Base-by-base conservation (phyloP, 1,140 invertebrate genomes). In the Mycetomoellerius zeteki region DNA sequence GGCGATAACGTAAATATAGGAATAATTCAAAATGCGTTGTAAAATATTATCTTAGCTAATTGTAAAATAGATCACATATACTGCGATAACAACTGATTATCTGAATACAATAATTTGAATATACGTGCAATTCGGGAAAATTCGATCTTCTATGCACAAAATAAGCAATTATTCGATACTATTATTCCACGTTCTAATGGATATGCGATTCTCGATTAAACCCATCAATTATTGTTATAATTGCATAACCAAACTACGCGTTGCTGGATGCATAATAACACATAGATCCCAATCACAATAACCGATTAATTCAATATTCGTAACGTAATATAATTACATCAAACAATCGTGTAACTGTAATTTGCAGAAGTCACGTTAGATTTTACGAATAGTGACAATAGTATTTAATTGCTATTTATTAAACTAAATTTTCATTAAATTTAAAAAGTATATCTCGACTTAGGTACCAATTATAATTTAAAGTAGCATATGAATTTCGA, bases 351-450 rank as follows among this genome's bases (percentile, higher is more conserved):
- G 33, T 75, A 47, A 62, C 27, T 33, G 37, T 73, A 84, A 84
- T 73, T 62, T 58, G 24, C 21, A 5, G 0, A 14, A n/a, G 10
- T 72, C 12, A 24, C 21, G 24, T 62, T 73, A 84, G 37, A 62
- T 47, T 21, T 82, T 2, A 7, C 43, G 6, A 37, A 33, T n/a
- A 27, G 16, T 6, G 21, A 52, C 12, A 60, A 16, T 21, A 30
- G 5, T 16, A 54, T 85, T 69, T 50, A 54, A 58, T 77, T 27
- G 12, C 7, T 30, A 8, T 10, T 56, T 14, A 52, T 60, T 69
- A 60, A 37, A 37, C 0, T 50, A 12, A 33, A 50, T 43, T 85
- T 75, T 89, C 87, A 89, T 89, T 89, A 71, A 88, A 85, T 65
- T 72, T 12, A 72, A 52, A 19, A 47, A n/a, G 19, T 16, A 65